Evolutionary conservation across 92 coral and sea anemone species (phyloP), one percentile per base, ranked within the genome.

Genomic region (Nematostella vectensis): DNA sequence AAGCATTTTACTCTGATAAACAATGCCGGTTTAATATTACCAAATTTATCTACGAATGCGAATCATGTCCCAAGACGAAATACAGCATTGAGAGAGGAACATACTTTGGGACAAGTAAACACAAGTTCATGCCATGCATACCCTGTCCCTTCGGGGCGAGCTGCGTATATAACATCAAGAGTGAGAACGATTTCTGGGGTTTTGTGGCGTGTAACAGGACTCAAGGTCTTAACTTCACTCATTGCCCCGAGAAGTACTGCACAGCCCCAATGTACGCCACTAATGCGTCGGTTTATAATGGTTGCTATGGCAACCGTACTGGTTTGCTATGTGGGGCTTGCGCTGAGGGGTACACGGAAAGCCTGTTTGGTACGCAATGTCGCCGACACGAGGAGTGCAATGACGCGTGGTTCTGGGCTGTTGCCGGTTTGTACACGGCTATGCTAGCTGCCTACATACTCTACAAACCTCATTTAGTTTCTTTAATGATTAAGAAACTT

Each of bases 161-260:
- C 59, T 74, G 81, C 50, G 23, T 20, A 1, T 9, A 18, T 13
- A 70, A 76, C 70, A 71, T 81, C n/a, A 67, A 49, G 12, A 72
- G 79, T 18, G 49, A 49, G 54, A 40, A n/a, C 25, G 49, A 79
- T 49, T 72, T 78, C 29, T 83, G 86, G 93, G 93, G 93, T 6
- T 71, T 68, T 0, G 2, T 50, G 29, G 43, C 38, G 15, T 39
- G 50, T 1, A 21, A 37, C 9, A 13, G 50, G 23, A 78, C 82
- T 21, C 74, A 79, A 31, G 49, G 42, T 0, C 63, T 83, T 0
- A 30, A 44, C 25, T 83, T 83, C 54, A 52, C 44, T 29, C 50
- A 19, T 10, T 83, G 86, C 25, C 93, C 93, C 11, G 61, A 57
- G 12, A 61, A 51, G 19, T 83, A 83, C 56, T 83, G 93, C 29